phyloP scores from a whole-genome alignment of 2,797 vertebrate species.

The Notolabrus celidotus region DNA sequence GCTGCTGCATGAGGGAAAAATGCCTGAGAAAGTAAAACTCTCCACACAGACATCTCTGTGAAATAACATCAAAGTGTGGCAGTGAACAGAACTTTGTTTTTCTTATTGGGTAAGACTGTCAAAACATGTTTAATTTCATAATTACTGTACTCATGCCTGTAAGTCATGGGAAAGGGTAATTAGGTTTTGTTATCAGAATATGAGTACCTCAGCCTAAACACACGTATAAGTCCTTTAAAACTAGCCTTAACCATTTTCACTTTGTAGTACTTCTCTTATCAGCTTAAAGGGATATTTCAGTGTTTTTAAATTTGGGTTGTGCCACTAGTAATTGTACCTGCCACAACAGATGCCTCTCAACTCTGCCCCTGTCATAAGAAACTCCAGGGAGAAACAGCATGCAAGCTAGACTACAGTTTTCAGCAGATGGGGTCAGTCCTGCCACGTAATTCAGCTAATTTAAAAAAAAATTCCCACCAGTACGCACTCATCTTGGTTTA shows the following conservation, averaged over 20 bases:
- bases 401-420: too few relatives aligned
- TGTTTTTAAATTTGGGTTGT: too few relatives aligned
- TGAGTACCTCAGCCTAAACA: constrained; percentile 20
- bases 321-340: too few relatives aligned
- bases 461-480: too few relatives aligned
- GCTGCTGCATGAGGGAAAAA: constrained; percentile 45
- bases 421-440: too few relatives aligned
- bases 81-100: constrained; percentile 41
- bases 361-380: too few relatives aligned
- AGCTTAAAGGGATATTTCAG: too few relatives aligned
- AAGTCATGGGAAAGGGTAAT: constrained; percentile 33
- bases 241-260: constrained; percentile 3
- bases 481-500: too few relatives aligned
- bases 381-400: too few relatives aligned
- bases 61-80: constrained; percentile 44
- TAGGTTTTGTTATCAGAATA: constrained; percentile 42
- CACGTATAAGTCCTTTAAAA: constrained; percentile 3
- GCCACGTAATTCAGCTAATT: too few relatives aligned
- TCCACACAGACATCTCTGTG: constrained; percentile 27
- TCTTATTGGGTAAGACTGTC: constrained; percentile 21
- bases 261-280: too few relatives aligned
- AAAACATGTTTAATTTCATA: constrained; percentile 54
- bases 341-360: too few relatives aligned
- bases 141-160: constrained; percentile 43
- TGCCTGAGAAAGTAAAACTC: constrained; percentile 38